Evolutionary conservation across 2,888 invertebrate species (phyloP), one percentile per base, ranked within the genome.

Genomic region (Aleiodes testaceus): DNA sequence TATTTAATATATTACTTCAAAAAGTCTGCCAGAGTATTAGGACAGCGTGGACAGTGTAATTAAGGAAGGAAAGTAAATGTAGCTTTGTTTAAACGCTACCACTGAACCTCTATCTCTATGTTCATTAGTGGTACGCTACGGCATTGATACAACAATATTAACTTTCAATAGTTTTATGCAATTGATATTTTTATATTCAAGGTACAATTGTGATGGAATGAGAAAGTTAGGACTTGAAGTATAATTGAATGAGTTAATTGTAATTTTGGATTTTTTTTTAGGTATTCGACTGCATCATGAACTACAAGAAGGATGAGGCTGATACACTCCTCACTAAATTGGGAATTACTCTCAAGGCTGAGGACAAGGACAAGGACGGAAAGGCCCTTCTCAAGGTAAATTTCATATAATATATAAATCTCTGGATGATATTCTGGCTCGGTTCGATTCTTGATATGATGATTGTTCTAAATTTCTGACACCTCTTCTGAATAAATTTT

Each of bases 311-410:
- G 88, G 98, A 97, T 69, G 97, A 98, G 87, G 95, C 95, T 74
- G 93, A 95, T 64, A 91, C 91, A 63, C 91, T 99, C 70, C 89
- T 98, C 76, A 93, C 93, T 81, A 99, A 98, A 89, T 91, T 99
- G 79, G 95, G 95, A 77, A 95, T 99, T 85, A 92, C 94, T 81
- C 89, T 99, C 84, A 96, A 96, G 86, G 93, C 94, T 80, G 99
- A 99, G 87, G 99, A 99, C 86, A 93, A 95, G 85, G 98, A 99
- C 77, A 95, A 97, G 89, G 97, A 97, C 79, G 98, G 98, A 81
- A 99, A 99, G 88, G 94, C 93, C 74, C 91, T 99, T 77, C 91
- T 99, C 82, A 99, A 99, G 92, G 93, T 93, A 76, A 59, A 42
- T 50, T 16, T 14, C 7, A 47, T 55, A 18, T 65, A 3, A 36